These are phyloP conservation scores for Caenorhabditis remanei DNA, from an alignment of 1,140 invertebrate species.

Conservation along the genomic window DNA sequence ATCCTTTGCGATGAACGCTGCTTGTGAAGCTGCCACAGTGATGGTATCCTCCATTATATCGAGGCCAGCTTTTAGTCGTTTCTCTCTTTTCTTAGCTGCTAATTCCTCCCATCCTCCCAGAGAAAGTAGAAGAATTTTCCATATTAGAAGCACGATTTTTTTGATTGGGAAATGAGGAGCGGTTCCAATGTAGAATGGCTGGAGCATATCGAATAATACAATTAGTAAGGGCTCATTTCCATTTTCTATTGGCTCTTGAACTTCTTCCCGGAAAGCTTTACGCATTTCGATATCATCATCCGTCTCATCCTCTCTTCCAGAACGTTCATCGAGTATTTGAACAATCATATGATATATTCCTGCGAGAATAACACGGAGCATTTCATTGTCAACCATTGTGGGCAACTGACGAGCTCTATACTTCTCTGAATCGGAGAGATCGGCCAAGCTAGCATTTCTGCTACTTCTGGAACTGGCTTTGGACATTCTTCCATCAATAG, in stretches of 20 bases:
- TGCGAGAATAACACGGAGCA: conserved; percentile 70
- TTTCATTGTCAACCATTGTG: conserved; percentile 76
- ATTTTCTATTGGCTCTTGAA: conserved; percentile 72
- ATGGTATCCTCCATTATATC: conserved; percentile 74
- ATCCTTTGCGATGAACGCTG: conserved; percentile 60
- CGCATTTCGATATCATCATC: not conserved
- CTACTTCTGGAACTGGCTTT: conserved; percentile 70
- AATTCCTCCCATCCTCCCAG: conserved; percentile 72
- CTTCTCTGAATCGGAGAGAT: conserved; percentile 62
- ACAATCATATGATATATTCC: conserved; percentile 77
- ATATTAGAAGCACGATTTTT: conserved; percentile 73
- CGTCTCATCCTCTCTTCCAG: conserved; percentile 40
- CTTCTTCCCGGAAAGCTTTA: conserved; percentile 46
- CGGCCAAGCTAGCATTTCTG: conserved; percentile 59
- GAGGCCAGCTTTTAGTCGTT: conserved; percentile 63
- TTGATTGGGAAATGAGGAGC: conserved; percentile 76
- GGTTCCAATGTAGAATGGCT: conserved; percentile 73
- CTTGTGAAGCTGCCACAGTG: conserved; percentile 69
- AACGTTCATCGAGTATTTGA: conserved; percentile 67
- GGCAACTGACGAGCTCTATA: conserved; percentile 54
- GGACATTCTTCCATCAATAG: conserved; percentile 69
- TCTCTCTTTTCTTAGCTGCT: conserved; percentile 63
- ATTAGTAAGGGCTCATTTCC: conserved; percentile 69
- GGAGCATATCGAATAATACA: conserved; percentile 75
- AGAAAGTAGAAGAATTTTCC: conserved; percentile 74